Base-by-base conservation (phyloP, 2,888 invertebrate species). In the Ligdia adustata region DNA sequence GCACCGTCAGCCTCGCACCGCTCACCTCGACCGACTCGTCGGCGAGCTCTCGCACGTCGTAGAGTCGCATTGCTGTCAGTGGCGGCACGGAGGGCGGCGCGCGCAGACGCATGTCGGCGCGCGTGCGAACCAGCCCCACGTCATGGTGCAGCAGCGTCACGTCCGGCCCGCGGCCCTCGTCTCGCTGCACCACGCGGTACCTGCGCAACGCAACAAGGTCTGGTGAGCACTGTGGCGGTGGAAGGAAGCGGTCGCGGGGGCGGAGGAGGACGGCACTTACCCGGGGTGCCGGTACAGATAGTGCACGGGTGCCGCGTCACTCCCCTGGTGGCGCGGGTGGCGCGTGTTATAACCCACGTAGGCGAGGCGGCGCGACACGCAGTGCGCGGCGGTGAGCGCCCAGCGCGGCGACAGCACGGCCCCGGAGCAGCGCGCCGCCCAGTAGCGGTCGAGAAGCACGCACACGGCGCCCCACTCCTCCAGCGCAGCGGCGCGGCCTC, bases 371-470 rank as follows among this genome's bases (percentile, higher is more conserved):
- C 80, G 57, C 9, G 73, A 43, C 7, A 82, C 69, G 66, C 88
- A 89, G 71, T 87, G 87, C 26, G 82, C 88, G 13, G 88, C 87
- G 14, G 88, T 87, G 41, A 89, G 70, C 64, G 59, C 83, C 87
- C 87, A 88, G 63, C 72, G 75, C 51, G 67, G 35, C 33, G 75
- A 57, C 53, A 89, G 52, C 52, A 80, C 75, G 4, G 79, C 51
- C 48, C 61, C 79, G 34, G 84, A 79, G 71, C 88, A 87, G 32
- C 77, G 69, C 64, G 75, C 46, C n/a, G 45, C 11, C 73, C 75
- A 70, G 65, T 70, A 74, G 26, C 79, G 75, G 69, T 85, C 85
- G 26, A 82, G 60, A 54, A 87, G 69, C 47, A 73, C 79, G 61
- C 80, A 78, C 41, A 64, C 72, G 4, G 69, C 62, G 7, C 80